These are phyloP conservation scores for Cosmia trapezina DNA, from an alignment of 2,888 invertebrate genomes.

Conservation along the genomic window DNA sequence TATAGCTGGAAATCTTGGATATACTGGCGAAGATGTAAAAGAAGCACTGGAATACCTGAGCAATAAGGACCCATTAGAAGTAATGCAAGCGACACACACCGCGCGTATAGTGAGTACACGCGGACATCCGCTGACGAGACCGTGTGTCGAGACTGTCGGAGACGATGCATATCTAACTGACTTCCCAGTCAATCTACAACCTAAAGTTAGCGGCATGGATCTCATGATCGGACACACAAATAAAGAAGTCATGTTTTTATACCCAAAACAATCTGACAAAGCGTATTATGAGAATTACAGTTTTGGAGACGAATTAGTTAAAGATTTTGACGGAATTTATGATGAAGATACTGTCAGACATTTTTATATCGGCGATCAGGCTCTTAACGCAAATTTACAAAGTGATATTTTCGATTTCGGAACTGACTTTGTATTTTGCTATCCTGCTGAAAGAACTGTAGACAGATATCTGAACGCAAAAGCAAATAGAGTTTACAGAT, in stretches of 20 bases:
- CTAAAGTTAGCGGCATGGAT: constrained; percentile 50
- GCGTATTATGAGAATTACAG: constrained; percentile 42
- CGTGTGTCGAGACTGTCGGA: constrained; percentile 42
- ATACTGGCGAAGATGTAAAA: constrained; percentile 19
- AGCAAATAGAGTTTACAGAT: constrained; percentile 38
- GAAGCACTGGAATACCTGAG: constrained; percentile 31
- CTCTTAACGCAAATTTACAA: constrained; percentile 13
- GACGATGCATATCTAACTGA: constrained; percentile 40
- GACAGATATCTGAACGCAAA: constrained; percentile 37
- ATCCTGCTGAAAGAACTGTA: constrained; percentile 48
- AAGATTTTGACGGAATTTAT: constrained; percentile 31
- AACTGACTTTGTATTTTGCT: constrained; percentile 42
- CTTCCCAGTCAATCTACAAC: constrained; percentile 46
- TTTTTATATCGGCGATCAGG: constrained; percentile 49
- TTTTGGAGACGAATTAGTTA: constrained; percentile 33
- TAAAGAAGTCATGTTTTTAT: constrained; percentile 52
- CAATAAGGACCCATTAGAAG: constrained; percentile 29
- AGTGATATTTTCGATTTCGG: constrained; percentile 41
- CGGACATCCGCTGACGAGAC: constrained; percentile 35
- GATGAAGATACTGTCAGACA: constrained; percentile 37
- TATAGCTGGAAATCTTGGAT: constrained; percentile 37
- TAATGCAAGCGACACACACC: constrained; percentile 31
- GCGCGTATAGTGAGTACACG: constrained; percentile 5
- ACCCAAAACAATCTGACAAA: constrained; percentile 43
- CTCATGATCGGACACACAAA: constrained; percentile 50